A percentile compares a stretch with the other conserved stretches of the same genome.
Evolutionary conservation across 1,140 invertebrate species (phyloP).

Genomic region (Chelonus insularis): DNA sequence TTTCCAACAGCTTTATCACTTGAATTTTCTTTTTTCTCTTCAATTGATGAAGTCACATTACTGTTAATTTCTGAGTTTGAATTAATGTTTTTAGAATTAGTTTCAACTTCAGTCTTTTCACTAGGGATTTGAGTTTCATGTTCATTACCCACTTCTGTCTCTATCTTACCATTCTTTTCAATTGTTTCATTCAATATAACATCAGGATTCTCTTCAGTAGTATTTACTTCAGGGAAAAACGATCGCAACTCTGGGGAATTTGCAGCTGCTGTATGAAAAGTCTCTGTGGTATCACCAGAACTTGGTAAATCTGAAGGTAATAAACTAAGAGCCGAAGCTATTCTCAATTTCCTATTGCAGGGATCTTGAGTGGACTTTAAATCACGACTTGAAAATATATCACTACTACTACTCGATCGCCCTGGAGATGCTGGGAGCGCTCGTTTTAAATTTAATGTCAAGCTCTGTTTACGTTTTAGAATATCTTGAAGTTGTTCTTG

Average conservation of each 20-base stretch:
- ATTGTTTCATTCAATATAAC: constrained; percentile 1
- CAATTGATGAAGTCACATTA: background rate
- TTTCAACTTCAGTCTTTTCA: constrained; percentile 14
- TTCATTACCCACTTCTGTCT: constrained; percentile 22
- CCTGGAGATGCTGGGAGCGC: constrained; percentile 46
- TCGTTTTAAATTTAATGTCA: constrained; percentile 53
- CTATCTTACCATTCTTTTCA: constrained; percentile 30
- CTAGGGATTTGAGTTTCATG: background rate
- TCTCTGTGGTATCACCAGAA: constrained; percentile 66
- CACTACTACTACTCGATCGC: constrained; percentile 40
- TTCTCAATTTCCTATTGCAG: constrained; percentile 50
- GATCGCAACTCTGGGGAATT: constrained; percentile 48
- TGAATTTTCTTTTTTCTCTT: background rate
- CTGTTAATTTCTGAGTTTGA: background rate
- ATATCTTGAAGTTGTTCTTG: constrained; percentile 60
- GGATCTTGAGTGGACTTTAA: constrained; percentile 38
- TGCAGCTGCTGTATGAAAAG: constrained; percentile 71
- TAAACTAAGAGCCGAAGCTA: constrained; percentile 49
- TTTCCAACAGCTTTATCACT: background rate
- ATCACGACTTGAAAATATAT: constrained; percentile 43
- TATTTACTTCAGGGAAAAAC: constrained; percentile 32
- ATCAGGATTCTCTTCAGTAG: background rate
- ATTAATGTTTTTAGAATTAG: background rate
- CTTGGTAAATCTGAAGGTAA: constrained; percentile 45
- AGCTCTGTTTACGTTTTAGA: constrained; percentile 52